Evolutionary conservation across 2,888 invertebrate species (phyloP).

Genomic region (Chironomus riparius): DNA sequence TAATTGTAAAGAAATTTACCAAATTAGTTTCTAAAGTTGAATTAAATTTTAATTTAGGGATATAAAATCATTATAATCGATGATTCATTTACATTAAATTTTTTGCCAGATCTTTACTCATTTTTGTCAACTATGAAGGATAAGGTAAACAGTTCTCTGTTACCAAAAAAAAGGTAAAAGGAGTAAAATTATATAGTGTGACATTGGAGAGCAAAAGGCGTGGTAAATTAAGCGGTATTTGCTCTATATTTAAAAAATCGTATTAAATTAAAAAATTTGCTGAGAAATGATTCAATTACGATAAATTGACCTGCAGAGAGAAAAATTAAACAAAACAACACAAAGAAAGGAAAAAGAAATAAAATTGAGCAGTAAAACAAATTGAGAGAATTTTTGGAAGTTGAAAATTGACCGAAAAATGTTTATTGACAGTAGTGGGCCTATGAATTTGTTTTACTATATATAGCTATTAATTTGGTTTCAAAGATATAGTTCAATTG

Average conservation of each 20-base stretch:
- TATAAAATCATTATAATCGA: too few species aligned
- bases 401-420: background rate
- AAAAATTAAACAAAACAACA: too few species aligned
- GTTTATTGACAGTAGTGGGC: background rate
- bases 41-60: too few species aligned
- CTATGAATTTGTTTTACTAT: background rate
- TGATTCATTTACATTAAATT: too few species aligned
- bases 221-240: constrained; percentile 2
- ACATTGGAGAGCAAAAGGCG: constrained; percentile 8
- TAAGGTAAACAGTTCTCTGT: background rate
- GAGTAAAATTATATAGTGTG: too few species aligned
- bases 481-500: constrained; percentile 8
- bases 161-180: background rate
- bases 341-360: background rate
- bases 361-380: background rate
- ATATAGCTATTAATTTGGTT: constrained; percentile 3
- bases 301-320: too few species aligned
- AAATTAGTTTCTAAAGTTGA: too few species aligned
- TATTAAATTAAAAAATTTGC: background rate
- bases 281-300: background rate
- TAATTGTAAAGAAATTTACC: too few species aligned
- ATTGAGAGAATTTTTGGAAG: background rate
- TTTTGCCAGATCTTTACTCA: too few species aligned
- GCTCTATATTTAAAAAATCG: background rate
- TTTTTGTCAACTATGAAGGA: too few species aligned